Evolutionary conservation across 2,797 vertebrate species (phyloP).

Genomic region (Oreortyx pictus): DNA sequence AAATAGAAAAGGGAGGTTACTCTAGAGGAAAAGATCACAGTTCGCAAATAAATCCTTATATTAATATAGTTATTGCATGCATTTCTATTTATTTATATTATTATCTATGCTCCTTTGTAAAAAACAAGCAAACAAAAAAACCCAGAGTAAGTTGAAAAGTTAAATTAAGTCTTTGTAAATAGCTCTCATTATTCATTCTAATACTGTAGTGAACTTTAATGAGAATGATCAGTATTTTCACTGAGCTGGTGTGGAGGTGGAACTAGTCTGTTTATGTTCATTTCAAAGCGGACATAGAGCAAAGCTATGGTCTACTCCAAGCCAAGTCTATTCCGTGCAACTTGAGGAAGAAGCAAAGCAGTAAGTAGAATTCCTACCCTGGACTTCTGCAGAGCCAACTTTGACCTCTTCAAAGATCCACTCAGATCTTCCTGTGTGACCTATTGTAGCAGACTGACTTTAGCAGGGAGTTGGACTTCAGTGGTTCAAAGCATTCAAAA

Average conservation of each 20-base stretch:
- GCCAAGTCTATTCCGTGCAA: neutral
- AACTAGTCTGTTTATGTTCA: neutral
- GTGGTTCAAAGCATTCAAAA: neutral
- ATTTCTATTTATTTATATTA: neutral
- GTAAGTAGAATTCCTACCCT: too few relatives aligned
- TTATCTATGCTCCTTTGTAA: neutral
- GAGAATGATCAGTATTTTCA: neutral
- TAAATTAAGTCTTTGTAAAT: conserved; percentile 27
- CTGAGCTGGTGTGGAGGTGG: neutral
- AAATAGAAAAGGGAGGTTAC: conserved; percentile 56
- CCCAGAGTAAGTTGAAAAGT: conserved; percentile 26
- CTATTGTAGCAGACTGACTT: too few relatives aligned
- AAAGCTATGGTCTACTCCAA: neutral
- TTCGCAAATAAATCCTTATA: conserved; percentile 37
- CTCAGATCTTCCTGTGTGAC: too few relatives aligned
- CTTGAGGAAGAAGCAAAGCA: too few relatives aligned
- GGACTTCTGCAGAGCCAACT: too few relatives aligned
- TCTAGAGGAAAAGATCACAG: conserved; percentile 47
- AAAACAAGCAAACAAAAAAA: neutral
- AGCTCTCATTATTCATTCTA: conserved; percentile 47
- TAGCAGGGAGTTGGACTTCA: too few relatives aligned
- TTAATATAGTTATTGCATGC: neutral
- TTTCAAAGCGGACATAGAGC: neutral
- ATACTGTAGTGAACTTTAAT: conserved; percentile 6
- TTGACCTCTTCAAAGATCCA: too few relatives aligned